Evolutionary conservation across 2,113 vertebrate genomes (phyloP).

Genomic region (Rynchops niger): DNA sequence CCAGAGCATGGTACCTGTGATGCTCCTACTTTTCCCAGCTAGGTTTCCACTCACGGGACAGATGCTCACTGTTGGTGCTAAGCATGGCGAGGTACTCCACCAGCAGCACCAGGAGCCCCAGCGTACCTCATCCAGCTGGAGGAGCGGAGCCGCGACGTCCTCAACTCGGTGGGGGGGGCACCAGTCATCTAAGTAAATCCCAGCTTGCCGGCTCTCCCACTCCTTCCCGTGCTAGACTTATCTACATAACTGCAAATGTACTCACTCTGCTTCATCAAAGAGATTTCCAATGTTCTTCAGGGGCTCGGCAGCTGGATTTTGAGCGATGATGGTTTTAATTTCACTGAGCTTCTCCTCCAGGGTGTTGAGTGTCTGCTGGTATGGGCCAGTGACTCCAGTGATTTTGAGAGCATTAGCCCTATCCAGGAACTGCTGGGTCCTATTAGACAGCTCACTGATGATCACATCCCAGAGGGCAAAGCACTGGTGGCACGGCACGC

Average conservation of each 20-base stretch:
- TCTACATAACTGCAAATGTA: background rate
- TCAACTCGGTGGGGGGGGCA: background rate
- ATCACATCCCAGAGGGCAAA: constrained; percentile 89
- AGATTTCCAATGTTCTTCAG: constrained; percentile 88
- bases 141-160: accelerated
- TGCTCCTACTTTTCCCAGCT: background rate
- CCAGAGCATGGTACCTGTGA: background rate
- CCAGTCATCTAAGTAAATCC: background rate
- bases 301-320: constrained; percentile 88
- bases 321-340: constrained; percentile 81
- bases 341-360: constrained; percentile 84
- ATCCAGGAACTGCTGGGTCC: constrained; percentile 87
- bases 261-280: constrained; percentile 91
- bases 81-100: background rate
- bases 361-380: constrained; percentile 79
- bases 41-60: accelerated
- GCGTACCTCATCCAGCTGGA: accelerated
- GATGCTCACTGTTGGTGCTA: background rate
- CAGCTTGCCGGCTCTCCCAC: background rate
- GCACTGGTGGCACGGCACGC: constrained; percentile 90
- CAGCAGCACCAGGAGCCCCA: background rate
- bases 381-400: constrained; percentile 87
- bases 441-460: constrained; percentile 86
- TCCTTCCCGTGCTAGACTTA: background rate
- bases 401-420: constrained; percentile 87